Evolutionary conservation across 2,113 vertebrate genomes (phyloP).

Genomic region (Smithornis capensis): DNA sequence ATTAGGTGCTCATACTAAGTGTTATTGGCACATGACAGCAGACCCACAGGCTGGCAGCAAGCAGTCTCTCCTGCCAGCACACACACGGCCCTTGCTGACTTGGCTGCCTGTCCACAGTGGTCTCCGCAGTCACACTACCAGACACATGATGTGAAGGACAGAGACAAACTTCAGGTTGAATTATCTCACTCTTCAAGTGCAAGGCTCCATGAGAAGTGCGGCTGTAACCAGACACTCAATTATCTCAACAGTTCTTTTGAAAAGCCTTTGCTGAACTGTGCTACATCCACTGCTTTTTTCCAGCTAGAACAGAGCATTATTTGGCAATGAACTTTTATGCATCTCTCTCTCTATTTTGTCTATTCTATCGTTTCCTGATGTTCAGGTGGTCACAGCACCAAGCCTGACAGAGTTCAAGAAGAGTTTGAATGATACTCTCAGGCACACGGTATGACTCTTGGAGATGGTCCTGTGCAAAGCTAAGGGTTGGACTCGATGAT

Average conservation of each 20-base stretch:
- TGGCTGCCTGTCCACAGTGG: background rate
- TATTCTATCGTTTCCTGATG: background rate
- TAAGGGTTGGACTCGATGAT: background rate
- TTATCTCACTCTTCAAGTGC: background rate
- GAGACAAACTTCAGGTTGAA: background rate
- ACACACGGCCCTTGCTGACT: accelerated
- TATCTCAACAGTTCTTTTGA: background rate
- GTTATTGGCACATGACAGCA: background rate
- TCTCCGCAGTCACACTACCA: background rate
- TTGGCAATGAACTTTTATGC: background rate
- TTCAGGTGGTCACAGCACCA: background rate
- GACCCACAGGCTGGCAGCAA: background rate
- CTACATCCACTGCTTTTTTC: background rate
- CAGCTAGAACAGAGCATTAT: background rate
- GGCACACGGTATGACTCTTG: background rate
- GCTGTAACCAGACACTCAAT: background rate
- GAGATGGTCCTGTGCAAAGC: background rate
- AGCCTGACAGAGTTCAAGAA: background rate
- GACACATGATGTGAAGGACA: background rate
- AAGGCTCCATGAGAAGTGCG: accelerated
- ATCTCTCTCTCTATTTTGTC: background rate
- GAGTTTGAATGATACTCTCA: background rate
- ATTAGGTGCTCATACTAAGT: background rate
- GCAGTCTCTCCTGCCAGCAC: background rate
- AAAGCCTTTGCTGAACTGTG: background rate